phyloP scores from a whole-genome alignment of 1,140 invertebrate genomes.

The Gonatopus flavifemur region DNA sequence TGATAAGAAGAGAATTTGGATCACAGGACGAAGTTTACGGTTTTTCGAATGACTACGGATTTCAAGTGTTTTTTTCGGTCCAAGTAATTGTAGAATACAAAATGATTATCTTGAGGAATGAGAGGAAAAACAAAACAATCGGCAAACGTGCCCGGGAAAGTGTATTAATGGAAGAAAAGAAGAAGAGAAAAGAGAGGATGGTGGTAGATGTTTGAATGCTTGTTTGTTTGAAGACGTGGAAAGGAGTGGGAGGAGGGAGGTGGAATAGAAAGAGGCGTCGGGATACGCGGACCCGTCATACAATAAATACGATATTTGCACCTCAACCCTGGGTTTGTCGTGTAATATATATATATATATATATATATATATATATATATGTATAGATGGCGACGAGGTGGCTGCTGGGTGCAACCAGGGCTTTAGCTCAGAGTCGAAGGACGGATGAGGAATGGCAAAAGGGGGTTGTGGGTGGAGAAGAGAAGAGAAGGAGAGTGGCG shows the following conservation, averaged over 20 bases:
- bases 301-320: constrained; percentile 53
- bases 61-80: too few species aligned
- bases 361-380: too few species aligned
- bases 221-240: too few species aligned
- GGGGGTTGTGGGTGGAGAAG: constrained; percentile 33
- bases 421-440: neutral
- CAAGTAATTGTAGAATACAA: too few species aligned
- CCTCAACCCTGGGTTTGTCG: too few species aligned
- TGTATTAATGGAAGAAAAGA: neutral
- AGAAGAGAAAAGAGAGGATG: neutral
- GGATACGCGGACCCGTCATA: constrained; percentile 42
- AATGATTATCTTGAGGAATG: too few species aligned
- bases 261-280: constrained; percentile 29
- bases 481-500: constrained; percentile 20
- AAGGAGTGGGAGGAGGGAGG: constrained; percentile 1
- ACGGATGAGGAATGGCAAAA: neutral
- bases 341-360: too few species aligned
- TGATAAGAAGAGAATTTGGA: too few species aligned
- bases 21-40: too few species aligned
- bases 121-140: too few species aligned
- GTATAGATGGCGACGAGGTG: constrained; percentile 16
- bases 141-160: too few species aligned
- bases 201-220: neutral
- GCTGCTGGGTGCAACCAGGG: neutral
- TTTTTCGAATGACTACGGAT: too few species aligned